Evolutionary conservation across 2,797 vertebrate genomes (phyloP), one percentile per base, ranked within the genome.

Genomic region (Morus bassanus): DNA sequence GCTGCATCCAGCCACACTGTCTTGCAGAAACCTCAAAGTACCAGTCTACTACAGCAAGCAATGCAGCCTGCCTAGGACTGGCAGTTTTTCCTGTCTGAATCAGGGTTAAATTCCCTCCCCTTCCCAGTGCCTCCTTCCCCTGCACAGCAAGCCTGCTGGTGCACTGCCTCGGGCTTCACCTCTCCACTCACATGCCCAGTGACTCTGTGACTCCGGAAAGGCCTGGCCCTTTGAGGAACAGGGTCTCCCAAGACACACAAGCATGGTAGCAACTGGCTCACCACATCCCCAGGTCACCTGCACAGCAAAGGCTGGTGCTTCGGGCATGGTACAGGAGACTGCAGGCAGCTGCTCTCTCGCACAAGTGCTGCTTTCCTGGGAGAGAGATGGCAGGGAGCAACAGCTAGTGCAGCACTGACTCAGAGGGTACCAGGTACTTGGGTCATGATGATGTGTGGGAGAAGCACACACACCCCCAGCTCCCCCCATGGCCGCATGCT

Each of bases 401-500:
- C 5, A 54, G 46, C n/a, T 15, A 7, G 1, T 3, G 21, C 30
- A 39, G 41, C 60, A 19, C 39, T 1, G 0, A 28, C 41, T 7
- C 0, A 0, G 16, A 2, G 0, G 39, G 31, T 14, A 69, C 9
- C 50, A 3, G 21, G 46, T 18, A 22, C 41, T 10, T 5, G 54
- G 21, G 54, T 13, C 11, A 2, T n/a, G 28, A 65, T 18, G 65
- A 5, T 6, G 21, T 10, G n/a, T 6, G 33, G 24, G 53, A 68
- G 67, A 46, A 56, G 48, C 30, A 27, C 51, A 4, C 13, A 2
- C 7, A 2, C 23, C 21, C 21, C 11, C 53, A 53, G 35, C 33
- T 41, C 46, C 21, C 30, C 33, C 21, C 21, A 13, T 0, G 5
- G 67, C 35, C 6, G 0, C 43, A 4, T 1, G 0, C 61, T 3